Percentiles rank a stretch among this genome's conserved stretches.
Conservation (phyloP, 2,888 invertebrate genomes). For the Desoria tigrina region DNA sequence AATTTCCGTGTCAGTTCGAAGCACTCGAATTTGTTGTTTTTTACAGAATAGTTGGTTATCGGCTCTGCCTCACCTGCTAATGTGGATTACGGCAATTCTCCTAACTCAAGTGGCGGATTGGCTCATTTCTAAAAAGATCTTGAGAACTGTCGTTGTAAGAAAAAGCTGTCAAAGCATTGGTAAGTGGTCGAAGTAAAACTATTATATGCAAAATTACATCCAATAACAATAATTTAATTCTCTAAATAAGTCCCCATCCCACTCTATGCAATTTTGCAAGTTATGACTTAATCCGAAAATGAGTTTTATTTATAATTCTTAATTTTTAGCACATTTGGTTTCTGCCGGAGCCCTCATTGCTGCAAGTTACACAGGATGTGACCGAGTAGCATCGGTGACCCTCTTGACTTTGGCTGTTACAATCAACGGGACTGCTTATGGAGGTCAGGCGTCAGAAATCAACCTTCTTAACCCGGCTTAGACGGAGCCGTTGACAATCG, state of each 20-base stretch:
- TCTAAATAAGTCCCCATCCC: too few species aligned
- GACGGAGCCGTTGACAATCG: too few species aligned
- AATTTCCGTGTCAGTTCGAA: background rate
- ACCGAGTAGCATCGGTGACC: conserved; percentile 64
- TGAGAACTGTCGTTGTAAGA: conserved; percentile 58
- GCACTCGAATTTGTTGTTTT: background rate
- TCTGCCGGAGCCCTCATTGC: conserved; percentile 68
- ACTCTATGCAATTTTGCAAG: background rate
- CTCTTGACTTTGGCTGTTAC: conserved; percentile 61
- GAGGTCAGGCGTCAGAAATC: too few species aligned
- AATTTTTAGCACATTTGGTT: too few species aligned
- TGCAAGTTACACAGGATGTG: conserved; percentile 71
- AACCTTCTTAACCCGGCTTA: too few species aligned
- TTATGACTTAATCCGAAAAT: background rate
- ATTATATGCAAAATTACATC: background rate
- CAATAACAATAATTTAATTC: background rate
- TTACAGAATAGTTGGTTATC: conserved; percentile 64
- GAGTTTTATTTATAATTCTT: too few species aligned
- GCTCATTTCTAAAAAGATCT: conserved; percentile 56
- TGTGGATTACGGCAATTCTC: conserved; percentile 67
- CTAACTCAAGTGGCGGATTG: conserved; percentile 71
- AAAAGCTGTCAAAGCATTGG: conserved; percentile 61
- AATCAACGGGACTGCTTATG: conserved; percentile 45
- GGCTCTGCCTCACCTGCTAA: conserved; percentile 67
- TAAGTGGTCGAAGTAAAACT: conserved; percentile 48